Evolutionary conservation across 1,140 invertebrate genomes (phyloP), one percentile per base, ranked within the genome.

Genomic region (Zaprionus nigranus): DNA sequence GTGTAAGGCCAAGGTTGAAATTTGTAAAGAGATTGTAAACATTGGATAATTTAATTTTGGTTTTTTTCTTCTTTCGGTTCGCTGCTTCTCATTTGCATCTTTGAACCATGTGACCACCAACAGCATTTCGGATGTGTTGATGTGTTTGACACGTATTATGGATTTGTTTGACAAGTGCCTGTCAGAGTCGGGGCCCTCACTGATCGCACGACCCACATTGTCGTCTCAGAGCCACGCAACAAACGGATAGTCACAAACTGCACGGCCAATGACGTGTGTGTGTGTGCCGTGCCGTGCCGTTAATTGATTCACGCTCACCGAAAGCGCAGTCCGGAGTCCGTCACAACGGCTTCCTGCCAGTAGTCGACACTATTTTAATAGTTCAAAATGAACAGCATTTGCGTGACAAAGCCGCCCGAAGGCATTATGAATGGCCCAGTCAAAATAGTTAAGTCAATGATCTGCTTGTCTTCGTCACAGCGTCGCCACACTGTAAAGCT

Each of bases 11-110:
- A 88, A 90, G 84, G 84, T 85, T 57, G 40, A 88, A 88, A 90
- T 90, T 88, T 90, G 85, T 88, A 88, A 88, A 88, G 86, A 88
- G 85, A 88, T 88, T 88, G 85, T 88, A 88, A 88, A 79, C 85
- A 85, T 85, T 85, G 85, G 85, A 85, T 88, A 79, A 78, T 80
- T 70, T 78, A 73, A 83, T 82, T 74, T 69, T 71, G 65, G 61
- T 82, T 72, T 82, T 57, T 79, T 81, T 79, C 71, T 72, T 82
- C 46, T 75, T 79, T 83, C 51, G 53, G 60, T 75, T 71, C 17
- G 67, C 46, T 74, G 71, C 67, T 46, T 46, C 72, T 82, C 85
- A 90, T 87, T 87, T 87, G 85, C 84, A 90, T 87, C 6, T 43
- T 46, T 46, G 40, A 56, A 51, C 30, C 62, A 46, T 66, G 34